These are phyloP conservation scores for Drosophila parvula DNA, from an alignment of 1,140 invertebrate genomes.

Conservation along the genomic window DNA sequence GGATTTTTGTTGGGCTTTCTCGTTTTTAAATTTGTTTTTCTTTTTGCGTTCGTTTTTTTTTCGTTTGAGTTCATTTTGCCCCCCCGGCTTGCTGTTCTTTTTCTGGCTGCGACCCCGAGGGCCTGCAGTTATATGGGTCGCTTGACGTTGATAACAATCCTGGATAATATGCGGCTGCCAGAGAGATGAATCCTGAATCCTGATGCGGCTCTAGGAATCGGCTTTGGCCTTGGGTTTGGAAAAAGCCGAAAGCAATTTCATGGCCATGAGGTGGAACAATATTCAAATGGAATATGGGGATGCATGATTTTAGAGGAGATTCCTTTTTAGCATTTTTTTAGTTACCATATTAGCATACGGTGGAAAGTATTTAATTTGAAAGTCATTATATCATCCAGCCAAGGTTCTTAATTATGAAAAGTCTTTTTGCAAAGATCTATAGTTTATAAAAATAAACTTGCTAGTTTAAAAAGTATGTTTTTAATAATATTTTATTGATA, in stretches of 20 bases:
- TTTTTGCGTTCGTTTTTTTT: slow-evolving; percentile 38
- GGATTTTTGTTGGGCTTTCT: neutral
- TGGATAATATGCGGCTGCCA: slow-evolving; percentile 54
- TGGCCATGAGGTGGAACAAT: slow-evolving; percentile 72
- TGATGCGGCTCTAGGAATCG: slow-evolving; percentile 41
- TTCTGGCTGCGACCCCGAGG: slow-evolving; percentile 28
- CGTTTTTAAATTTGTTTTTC: slow-evolving; percentile 64
- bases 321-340: slow-evolving; percentile 2
- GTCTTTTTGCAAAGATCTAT: too few species aligned
- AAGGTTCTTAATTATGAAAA: too few species aligned
- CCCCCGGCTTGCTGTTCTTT: slow-evolving; percentile 36
- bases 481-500: too few species aligned
- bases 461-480: too few species aligned
- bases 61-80: slow-evolving; percentile 74
- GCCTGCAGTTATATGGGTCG: slow-evolving; percentile 76
- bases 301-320: slow-evolving; percentile 10
- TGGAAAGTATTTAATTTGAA: neutral
- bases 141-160: slow-evolving; percentile 71
- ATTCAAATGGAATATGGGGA: slow-evolving; percentile 11
- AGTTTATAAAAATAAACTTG: too few species aligned
- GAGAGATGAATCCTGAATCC: slow-evolving; percentile 27
- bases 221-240: slow-evolving; percentile 21
- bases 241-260: slow-evolving; percentile 71
- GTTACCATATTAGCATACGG: slow-evolving; percentile 22
- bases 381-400: too few species aligned